Evolutionary conservation across 2,888 invertebrate species (phyloP), one percentile per base, ranked within the genome.

Genomic region (Aromia moschata): DNA sequence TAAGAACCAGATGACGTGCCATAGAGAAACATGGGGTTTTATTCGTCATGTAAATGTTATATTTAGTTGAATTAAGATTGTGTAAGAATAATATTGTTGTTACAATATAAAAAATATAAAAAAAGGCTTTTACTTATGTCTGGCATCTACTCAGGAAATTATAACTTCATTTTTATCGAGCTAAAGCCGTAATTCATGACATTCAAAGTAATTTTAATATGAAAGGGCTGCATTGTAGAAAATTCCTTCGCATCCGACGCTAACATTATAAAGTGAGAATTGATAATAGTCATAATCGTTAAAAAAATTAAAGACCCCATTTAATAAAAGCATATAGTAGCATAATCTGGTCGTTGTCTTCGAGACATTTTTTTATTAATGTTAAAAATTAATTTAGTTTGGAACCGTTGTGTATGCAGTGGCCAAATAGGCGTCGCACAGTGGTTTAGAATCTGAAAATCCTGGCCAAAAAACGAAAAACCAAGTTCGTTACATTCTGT

Each of bases 241-340:
- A 69, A 62, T 56, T 54, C 60, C 56, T n/a, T n/a, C n/a, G 62
- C 68, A 69, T 70, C 70, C 70, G 69, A 69, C 69, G 62, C 69
- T 70, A 69, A 70, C 66, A 63, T 65, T 60, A n/a, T n/a, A n/a
- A n/a, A n/a, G n/a, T n/a, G n/a, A 58, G 63, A 59, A 64, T 67
- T 68, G n/a, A 10, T 64, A 69, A 60, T 56, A 60, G 56, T 60
- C 58, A 61, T 64, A 60, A 64, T 60, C 64, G 63, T 61, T 60
- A 58, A 58, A 64, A 60, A 47, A 31, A 52, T 64, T 58, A 58
- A 63, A 58, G 56, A 53, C 58, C 62, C 63, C 64, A 55, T 52
- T 52, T 17, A 52, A 52, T 52, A 52, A 41, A 52, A 31, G 46
- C 57, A 57, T 51, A 52, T 57, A 51, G 44, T 51, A 44, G 38